Conservation (phyloP, 2,113 vertebrate species). For the Microcebus tavaratra region DNA sequence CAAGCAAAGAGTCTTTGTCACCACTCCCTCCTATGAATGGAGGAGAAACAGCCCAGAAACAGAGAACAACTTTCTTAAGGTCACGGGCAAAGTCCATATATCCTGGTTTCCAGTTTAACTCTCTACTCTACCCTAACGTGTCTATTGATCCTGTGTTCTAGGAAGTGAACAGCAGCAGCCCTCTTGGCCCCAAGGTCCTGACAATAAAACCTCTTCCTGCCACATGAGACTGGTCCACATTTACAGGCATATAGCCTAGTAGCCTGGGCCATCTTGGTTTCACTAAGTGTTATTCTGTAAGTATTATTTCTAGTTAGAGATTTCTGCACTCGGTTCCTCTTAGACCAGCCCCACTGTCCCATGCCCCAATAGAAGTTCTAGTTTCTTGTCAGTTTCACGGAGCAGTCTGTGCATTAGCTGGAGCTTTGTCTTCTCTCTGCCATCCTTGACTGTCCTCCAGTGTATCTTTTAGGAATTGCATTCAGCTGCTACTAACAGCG, state of each 20-base stretch:
- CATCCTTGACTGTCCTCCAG: conserved; percentile 54
- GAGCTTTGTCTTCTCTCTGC: background rate
- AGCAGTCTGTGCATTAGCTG: background rate
- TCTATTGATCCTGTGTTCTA: background rate
- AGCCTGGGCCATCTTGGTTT: background rate
- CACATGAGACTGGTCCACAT: background rate
- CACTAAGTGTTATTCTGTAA: background rate
- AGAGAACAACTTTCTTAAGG: background rate
- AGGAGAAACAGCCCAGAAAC: background rate
- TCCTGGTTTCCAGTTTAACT: background rate
- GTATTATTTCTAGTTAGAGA: background rate
- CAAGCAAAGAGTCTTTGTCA: background rate
- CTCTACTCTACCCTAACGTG: background rate
- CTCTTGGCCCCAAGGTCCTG: background rate
- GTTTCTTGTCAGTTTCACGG: background rate
- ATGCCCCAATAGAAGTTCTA: background rate
- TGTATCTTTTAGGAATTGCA: conserved; percentile 43
- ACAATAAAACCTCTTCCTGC: background rate
- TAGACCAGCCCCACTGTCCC: background rate
- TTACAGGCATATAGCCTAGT: background rate
- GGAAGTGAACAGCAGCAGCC: background rate
- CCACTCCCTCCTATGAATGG: background rate
- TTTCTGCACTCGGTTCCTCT: background rate
- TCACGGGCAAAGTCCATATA: background rate
- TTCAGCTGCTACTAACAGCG: background rate